A percentile compares a stretch with the other conserved stretches of the same genome.
Conservation (phyloP, 2,113 vertebrate genomes). For the Scophthalmus maximus region DNA sequence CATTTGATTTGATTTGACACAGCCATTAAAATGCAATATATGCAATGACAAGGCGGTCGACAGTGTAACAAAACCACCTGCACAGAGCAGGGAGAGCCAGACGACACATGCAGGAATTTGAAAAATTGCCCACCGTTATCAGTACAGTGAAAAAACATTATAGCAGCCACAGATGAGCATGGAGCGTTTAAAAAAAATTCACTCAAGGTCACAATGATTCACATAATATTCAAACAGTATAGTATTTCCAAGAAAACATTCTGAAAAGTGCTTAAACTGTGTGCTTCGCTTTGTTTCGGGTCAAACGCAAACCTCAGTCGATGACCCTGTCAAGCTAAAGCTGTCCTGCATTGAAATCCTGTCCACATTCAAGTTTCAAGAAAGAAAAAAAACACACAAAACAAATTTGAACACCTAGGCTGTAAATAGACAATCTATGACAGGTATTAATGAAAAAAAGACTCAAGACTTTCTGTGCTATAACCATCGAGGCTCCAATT, state of each 20-base stretch:
- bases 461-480: slow-evolving; percentile 34
- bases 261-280: slow-evolving; percentile 77
- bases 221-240: slow-evolving; percentile 69
- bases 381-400: slow-evolving; percentile 55
- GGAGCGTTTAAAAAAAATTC: slow-evolving; percentile 54
- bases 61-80: slow-evolving; percentile 38
- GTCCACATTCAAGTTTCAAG: slow-evolving; percentile 67
- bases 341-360: slow-evolving; percentile 47
- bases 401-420: slow-evolving; percentile 45
- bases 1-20: slow-evolving; percentile 45
- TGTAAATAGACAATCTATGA: slow-evolving; percentile 45
- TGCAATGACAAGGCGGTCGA: slow-evolving; percentile 25
- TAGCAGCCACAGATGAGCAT: slow-evolving; percentile 71
- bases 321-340: slow-evolving; percentile 36
- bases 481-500: slow-evolving; percentile 40
- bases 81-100: slow-evolving; percentile 26
- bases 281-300: slow-evolving; percentile 70
- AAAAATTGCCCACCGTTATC: slow-evolving; percentile 50
- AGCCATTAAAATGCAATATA: slow-evolving; percentile 67
- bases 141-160: slow-evolving; percentile 33
- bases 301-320: slow-evolving; percentile 36
- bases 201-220: slow-evolving; percentile 65
- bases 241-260: slow-evolving; percentile 64
- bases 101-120: slow-evolving; percentile 57
- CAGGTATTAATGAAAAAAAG: slow-evolving; percentile 24